Evolutionary conservation across 2,113 vertebrate genomes (phyloP).

Genomic region (Zosterops japonicus): DNA sequence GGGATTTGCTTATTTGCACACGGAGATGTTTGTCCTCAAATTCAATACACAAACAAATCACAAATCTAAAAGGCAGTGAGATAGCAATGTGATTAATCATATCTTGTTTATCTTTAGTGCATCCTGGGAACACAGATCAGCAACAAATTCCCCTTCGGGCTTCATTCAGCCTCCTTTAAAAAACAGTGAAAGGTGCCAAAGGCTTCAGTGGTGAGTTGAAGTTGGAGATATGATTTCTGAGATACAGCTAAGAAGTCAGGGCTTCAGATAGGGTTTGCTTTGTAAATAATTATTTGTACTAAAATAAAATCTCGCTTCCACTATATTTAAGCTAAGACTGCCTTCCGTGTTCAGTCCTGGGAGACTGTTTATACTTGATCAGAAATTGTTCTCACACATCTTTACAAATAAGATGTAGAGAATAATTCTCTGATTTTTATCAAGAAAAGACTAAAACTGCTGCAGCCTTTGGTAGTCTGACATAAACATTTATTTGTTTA

Average conservation of each 20-base stretch:
- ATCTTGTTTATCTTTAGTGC: background rate
- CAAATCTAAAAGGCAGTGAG: background rate
- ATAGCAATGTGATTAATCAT: background rate
- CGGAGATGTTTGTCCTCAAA: background rate
- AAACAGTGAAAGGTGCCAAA: background rate
- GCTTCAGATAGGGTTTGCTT: background rate
- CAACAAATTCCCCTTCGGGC: background rate
- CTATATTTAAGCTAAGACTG: background rate
- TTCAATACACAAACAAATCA: background rate
- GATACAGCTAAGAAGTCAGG: background rate
- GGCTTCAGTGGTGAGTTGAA: background rate
- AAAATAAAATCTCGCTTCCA: background rate
- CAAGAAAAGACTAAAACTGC: background rate
- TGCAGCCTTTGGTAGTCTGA: background rate
- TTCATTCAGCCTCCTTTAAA: background rate
- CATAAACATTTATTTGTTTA: slow-evolving; percentile 30
- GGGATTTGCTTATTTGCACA: background rate
- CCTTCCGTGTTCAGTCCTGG: background rate
- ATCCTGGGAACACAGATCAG: background rate
- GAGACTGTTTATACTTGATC: background rate
- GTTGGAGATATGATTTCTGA: background rate
- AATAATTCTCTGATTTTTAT: background rate
- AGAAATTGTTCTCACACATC: background rate
- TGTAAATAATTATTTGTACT: background rate
- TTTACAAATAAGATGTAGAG: background rate